Conservation (phyloP, 2,888 invertebrate genomes). For the Stenodera caucasica region DNA sequence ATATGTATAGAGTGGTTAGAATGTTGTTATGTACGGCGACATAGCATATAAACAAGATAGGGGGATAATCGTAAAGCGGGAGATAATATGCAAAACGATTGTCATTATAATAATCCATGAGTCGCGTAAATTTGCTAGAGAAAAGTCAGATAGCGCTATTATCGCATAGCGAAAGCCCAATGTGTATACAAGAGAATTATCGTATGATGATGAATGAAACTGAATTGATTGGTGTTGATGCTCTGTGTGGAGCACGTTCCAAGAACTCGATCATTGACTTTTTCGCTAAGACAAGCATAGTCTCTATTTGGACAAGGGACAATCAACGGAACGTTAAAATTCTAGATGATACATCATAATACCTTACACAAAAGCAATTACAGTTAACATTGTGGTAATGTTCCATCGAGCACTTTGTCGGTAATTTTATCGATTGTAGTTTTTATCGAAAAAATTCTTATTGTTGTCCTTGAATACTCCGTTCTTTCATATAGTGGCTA, state of each 20-base stretch:
- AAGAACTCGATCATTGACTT: constrained; percentile 2
- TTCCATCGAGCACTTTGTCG: constrained; percentile 39
- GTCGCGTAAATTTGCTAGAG: constrained; percentile 48
- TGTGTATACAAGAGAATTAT: too few species aligned
- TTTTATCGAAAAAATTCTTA: constrained; percentile 35
- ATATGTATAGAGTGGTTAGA: constrained; percentile 28
- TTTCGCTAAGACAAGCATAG: constrained; percentile 14
- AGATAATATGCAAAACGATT: constrained; percentile 52
- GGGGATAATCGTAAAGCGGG: constrained; percentile 53
- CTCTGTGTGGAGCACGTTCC: background rate
- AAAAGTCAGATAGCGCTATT: background rate
- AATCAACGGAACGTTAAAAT: constrained; percentile 44
- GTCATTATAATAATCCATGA: constrained; percentile 57
- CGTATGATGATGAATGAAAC: too few species aligned
- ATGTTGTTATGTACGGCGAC: constrained; percentile 4
- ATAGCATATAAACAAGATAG: constrained; percentile 51
- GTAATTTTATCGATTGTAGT: constrained; percentile 34
- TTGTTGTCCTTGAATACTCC: constrained; percentile 33
- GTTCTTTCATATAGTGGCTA: background rate
- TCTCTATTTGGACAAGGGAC: constrained; percentile 38
- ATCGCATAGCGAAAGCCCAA: too few species aligned
- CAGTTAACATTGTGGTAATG: constrained; percentile 40
- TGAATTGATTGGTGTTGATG: background rate
- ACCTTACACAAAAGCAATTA: constrained; percentile 46
- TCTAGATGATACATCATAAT: constrained; percentile 47